These are phyloP conservation scores for Laticauda colubrina DNA, from an alignment of 2,113 vertebrate species.

Conservation along the genomic window DNA sequence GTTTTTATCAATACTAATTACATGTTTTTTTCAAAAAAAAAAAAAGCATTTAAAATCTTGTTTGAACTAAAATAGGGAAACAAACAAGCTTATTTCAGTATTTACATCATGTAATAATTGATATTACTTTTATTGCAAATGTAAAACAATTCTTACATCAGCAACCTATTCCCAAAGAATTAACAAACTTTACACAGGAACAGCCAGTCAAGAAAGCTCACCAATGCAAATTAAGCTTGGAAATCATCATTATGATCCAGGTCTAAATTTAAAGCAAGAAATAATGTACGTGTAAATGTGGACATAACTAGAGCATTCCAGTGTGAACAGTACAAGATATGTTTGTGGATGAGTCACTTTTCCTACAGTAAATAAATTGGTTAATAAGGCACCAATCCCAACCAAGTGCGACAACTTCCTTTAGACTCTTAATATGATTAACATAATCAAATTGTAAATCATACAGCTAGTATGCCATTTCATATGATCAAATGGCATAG, in stretches of 20 bases:
- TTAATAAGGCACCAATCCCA: neutral
- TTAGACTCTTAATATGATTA: neutral
- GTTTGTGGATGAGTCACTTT: neutral
- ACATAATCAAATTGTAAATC: neutral
- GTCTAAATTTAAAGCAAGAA: neutral
- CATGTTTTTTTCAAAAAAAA: neutral
- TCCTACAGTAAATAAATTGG: neutral
- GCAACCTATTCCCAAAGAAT: neutral
- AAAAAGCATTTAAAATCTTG: neutral
- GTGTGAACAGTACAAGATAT: neutral
- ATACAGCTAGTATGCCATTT: neutral
- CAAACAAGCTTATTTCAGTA: neutral
- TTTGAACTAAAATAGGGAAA: neutral
- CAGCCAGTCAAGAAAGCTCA: neutral
- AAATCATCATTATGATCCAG: neutral
- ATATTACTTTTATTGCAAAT: neutral
- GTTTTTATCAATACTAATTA: neutral
- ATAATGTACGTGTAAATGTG: neutral
- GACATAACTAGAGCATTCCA: neutral
- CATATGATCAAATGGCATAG: neutral
- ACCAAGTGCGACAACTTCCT: neutral
- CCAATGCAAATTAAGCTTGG: neutral
- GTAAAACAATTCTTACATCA: neutral
- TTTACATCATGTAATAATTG: neutral
- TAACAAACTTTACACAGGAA: neutral